Conservation (phyloP, 2,888 invertebrate genomes). For the Stenurella melanura region DNA sequence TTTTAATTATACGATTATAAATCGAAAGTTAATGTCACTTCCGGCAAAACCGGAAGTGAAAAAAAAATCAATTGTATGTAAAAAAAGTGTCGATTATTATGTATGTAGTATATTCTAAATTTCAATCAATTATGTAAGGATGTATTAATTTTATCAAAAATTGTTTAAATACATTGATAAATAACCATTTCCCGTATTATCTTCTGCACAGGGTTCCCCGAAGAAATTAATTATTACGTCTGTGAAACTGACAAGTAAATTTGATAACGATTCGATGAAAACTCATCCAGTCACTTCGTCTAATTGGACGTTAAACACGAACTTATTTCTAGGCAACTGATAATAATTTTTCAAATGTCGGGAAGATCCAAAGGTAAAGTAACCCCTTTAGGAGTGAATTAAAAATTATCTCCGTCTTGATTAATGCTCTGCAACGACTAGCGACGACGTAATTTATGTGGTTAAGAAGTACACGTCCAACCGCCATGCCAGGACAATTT, state of each 20-base stretch:
- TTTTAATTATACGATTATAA: too few species aligned
- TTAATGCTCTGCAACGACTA: conserved; percentile 2
- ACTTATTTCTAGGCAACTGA: background rate
- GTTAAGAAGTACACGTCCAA: conserved; percentile 6
- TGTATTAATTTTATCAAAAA: too few species aligned
- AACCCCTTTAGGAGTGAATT: background rate
- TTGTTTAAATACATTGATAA: too few species aligned
- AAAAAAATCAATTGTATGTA: too few species aligned
- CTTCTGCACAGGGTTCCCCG: background rate
- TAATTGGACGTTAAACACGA: conserved; percentile 1
- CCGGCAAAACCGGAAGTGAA: too few species aligned
- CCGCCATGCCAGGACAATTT: background rate
- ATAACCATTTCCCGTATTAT: too few species aligned
- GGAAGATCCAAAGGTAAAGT: conserved; percentile 1
- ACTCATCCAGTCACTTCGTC: background rate
- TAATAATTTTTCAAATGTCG: conserved; percentile 1
- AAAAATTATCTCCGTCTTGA: background rate
- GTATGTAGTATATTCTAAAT: too few species aligned
- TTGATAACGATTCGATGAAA: background rate
- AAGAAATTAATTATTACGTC: background rate
- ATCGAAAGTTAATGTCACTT: too few species aligned
- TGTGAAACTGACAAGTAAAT: background rate
- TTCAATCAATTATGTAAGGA: too few species aligned
- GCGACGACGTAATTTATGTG: conserved; percentile 4
- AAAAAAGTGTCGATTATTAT: too few species aligned